These are phyloP conservation scores for Arctocebus calabarensis DNA, from an alignment of 2,797 vertebrate genomes.

Conservation along the genomic window DNA sequence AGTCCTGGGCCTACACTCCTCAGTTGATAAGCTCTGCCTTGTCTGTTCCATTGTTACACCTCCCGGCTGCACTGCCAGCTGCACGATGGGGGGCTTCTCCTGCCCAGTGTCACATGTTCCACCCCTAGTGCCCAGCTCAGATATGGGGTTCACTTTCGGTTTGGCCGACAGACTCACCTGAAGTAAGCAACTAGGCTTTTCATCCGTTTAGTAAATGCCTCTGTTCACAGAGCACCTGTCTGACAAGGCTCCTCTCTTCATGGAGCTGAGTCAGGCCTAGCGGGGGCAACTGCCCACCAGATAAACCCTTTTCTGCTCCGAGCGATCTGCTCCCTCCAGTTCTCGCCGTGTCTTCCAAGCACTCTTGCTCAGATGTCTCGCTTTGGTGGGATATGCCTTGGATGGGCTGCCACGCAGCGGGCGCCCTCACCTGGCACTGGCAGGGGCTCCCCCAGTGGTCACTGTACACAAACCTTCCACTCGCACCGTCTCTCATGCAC, in stretches of 20 bases:
- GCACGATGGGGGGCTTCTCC: neutral
- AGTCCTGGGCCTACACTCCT: neutral
- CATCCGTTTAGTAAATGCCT: neutral
- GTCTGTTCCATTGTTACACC: too few species aligned
- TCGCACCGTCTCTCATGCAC: too few species aligned
- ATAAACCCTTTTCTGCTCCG: neutral
- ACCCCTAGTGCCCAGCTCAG: too few species aligned
- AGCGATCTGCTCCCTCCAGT: neutral
- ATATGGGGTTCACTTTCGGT: neutral
- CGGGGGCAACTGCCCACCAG: too few species aligned
- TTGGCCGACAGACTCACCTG: neutral
- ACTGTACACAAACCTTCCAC: neutral
- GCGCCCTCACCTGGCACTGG: accelerated
- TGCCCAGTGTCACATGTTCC: too few species aligned
- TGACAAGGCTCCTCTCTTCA: neutral
- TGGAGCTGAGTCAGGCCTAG: neutral
- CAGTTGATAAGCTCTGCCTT: neutral
- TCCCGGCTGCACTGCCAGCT: neutral
- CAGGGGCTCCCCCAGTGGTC: too few species aligned
- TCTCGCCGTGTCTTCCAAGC: neutral
- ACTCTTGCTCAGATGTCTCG: neutral
- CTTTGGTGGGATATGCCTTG: too few species aligned
- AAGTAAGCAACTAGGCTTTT: neutral
- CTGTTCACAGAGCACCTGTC: neutral
- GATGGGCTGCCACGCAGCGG: neutral